A percentile compares a stretch with the other conserved stretches of the same genome.
phyloP scores from a whole-genome alignment of 1,140 invertebrate species.

The Drosophila guanche region DNA sequence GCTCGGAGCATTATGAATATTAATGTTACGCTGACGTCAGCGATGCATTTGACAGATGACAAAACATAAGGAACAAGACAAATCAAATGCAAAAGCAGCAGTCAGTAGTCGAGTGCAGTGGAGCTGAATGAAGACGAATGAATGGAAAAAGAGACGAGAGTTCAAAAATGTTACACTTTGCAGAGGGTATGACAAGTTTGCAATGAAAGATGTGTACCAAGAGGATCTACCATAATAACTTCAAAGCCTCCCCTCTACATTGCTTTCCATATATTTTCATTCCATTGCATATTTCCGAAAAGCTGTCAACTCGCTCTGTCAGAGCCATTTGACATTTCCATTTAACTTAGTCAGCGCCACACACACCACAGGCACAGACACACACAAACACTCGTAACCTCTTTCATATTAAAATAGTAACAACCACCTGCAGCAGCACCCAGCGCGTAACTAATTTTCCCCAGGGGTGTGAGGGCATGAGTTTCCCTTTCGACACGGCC shows the following conservation, averaged over 20 bases:
- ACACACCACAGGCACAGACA: neutral
- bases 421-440: conserved; percentile 65
- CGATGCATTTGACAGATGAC: conserved; percentile 74
- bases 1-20: conserved; percentile 25
- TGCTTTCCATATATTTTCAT: neutral
- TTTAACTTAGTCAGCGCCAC: conserved; percentile 44
- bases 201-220: no score
- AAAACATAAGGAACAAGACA: conserved; percentile 53
- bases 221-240: no score
- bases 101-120: conserved; percentile 6
- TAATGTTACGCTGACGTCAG: conserved; percentile 45
- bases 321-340: conserved; percentile 57
- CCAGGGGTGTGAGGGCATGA: conserved; percentile 3
- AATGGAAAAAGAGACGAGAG: conserved; percentile 9
- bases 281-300: conserved; percentile 19
- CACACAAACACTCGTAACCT: no score
- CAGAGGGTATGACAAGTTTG: no score
- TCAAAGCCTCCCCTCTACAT: no score
- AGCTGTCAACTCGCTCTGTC: conserved; percentile 43
- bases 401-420: conserved; percentile 24
- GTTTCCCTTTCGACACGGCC: conserved; percentile 25
- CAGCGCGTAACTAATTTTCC: conserved; percentile 71
- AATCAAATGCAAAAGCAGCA: conserved; percentile 65
- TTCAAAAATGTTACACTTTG: neutral
- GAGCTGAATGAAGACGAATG: conserved; percentile 70